Conservation (phyloP, 2,797 vertebrate species). For the Chiroxiphia lanceolata region DNA sequence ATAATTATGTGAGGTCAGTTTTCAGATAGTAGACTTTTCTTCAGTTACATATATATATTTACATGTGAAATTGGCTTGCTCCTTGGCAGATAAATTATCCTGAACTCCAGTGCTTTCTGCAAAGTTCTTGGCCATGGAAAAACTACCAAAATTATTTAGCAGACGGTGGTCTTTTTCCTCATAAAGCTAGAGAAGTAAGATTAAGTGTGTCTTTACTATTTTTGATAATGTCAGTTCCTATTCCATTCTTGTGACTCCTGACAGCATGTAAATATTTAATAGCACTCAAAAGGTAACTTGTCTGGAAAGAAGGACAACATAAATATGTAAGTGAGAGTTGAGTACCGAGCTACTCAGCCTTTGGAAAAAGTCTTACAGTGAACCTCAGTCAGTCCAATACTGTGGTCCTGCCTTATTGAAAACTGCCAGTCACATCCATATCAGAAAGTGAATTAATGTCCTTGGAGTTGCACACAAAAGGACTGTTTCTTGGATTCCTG, state of each 20-base stretch:
- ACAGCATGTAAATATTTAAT: conserved; percentile 15
- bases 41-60: neutral
- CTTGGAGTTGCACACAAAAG: neutral
- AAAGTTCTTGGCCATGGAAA: neutral
- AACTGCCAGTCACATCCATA: neutral
- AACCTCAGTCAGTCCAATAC: neutral
- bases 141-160: neutral
- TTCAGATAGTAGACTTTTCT: neutral
- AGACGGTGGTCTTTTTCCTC: neutral
- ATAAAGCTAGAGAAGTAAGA: neutral
- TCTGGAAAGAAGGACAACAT: neutral
- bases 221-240: neutral
- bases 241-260: neutral
- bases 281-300: neutral
- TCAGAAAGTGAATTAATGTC: neutral
- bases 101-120: neutral
- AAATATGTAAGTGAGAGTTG: neutral
- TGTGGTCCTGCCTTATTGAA: neutral
- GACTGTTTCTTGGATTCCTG: neutral
- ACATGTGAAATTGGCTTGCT: neutral
- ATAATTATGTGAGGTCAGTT: neutral
- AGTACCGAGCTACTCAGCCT: neutral
- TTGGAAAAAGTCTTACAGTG: neutral
- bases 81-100: neutral
- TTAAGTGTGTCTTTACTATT: neutral